Evolutionary conservation across 2,888 invertebrate species (phyloP).

Genomic region (Eudasyphora cyanicolor): DNA sequence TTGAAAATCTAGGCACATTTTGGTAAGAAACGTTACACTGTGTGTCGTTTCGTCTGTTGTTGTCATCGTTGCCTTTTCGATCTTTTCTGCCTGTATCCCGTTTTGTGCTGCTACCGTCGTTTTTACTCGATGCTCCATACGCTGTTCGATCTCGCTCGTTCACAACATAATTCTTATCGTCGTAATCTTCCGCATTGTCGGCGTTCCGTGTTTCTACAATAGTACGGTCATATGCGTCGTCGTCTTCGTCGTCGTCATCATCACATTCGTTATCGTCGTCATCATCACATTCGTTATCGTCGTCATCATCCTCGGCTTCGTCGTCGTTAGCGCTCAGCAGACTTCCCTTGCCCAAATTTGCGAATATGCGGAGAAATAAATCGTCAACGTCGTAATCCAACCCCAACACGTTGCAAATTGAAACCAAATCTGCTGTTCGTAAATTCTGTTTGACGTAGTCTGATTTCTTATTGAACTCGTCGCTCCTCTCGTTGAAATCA

Average conservation of each 20-base stretch:
- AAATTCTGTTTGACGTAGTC: slow-evolving; percentile 19
- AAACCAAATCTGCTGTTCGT: too few species aligned
- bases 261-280: too few species aligned
- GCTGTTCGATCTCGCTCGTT: background rate
- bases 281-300: background rate
- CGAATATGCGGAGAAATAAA: background rate
- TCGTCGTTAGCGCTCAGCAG: background rate
- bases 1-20: background rate
- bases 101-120: background rate
- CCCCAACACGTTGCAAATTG: too few species aligned
- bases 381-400: too few species aligned
- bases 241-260: too few species aligned
- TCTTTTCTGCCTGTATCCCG: too few species aligned
- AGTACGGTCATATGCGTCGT: background rate
- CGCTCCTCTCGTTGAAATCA: slow-evolving; percentile 1
- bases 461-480: background rate
- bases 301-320: background rate
- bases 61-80: too few species aligned
- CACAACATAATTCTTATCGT: background rate
- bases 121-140: background rate
- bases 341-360: background rate
- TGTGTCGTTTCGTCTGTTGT: too few species aligned
- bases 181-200: background rate
- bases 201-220: background rate
- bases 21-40: background rate